phyloP scores from a whole-genome alignment of 2,888 invertebrate genomes.

The Tachystola acroxantha region DNA sequence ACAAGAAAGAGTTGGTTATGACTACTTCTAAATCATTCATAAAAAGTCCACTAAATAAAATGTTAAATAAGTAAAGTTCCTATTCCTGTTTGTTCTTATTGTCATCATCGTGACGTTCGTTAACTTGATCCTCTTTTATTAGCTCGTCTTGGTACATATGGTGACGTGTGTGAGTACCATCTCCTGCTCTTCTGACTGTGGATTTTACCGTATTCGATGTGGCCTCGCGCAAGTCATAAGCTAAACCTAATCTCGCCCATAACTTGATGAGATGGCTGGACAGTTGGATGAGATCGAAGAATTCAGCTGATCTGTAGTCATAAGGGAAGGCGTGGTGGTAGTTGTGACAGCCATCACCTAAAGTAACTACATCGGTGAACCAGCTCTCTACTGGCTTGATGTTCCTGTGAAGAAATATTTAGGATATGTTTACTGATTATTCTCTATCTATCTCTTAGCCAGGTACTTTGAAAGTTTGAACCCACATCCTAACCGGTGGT shows the following conservation, averaged over 20 bases:
- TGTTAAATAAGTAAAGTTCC: no score
- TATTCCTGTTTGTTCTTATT: no score
- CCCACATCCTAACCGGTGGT: no score
- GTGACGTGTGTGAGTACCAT: neutral
- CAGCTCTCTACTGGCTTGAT: slow-evolving; percentile 26
- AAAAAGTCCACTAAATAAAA: no score
- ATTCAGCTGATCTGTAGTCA: slow-evolving; percentile 60
- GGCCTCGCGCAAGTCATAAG: slow-evolving; percentile 19
- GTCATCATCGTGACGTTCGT: no score
- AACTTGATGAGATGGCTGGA: slow-evolving; percentile 17
- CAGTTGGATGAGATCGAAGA: slow-evolving; percentile 32
- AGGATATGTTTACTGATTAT: neutral
- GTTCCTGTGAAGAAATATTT: neutral
- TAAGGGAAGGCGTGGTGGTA: slow-evolving; percentile 83
- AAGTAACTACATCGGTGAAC: slow-evolving; percentile 60
- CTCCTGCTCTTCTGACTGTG: neutral
- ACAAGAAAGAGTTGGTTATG: no score
- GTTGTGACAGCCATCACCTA: slow-evolving; percentile 81
- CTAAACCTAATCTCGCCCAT: slow-evolving; percentile 22
- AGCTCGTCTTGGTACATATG: no score
- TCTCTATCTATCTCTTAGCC: neutral
- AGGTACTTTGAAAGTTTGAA: no score
- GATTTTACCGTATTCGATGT: neutral
- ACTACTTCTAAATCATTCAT: no score
- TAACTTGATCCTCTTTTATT: no score